These are phyloP conservation scores for Anolis apletophallus DNA, from an alignment of 2,797 vertebrate genomes.

Conservation along the genomic window DNA sequence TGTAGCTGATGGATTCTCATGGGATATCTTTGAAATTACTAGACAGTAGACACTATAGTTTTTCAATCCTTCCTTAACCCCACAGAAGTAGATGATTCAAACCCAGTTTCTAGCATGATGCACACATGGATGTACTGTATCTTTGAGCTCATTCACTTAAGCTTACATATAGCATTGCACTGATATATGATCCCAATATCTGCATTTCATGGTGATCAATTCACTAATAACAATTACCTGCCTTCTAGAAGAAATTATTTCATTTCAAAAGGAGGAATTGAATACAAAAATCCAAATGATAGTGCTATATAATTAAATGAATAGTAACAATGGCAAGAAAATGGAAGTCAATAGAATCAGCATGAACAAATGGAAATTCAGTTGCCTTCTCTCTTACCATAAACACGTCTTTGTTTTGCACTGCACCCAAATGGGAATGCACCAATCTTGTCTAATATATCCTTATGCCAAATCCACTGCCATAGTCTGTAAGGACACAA, in stretches of 20 bases:
- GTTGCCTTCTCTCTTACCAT: no score
- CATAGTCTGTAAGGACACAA: neutral
- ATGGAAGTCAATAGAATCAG: neutral
- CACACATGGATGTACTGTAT: neutral
- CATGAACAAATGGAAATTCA: neutral
- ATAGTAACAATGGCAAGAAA: no score
- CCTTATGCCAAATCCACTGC: neutral
- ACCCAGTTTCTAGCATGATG: neutral
- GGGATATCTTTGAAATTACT: constrained; percentile 3
- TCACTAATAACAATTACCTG: neutral
- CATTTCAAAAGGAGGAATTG: neutral
- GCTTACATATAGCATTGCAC: neutral
- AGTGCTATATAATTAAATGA: no score
- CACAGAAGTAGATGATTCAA: neutral
- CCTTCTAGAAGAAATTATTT: neutral
- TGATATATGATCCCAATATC: neutral
- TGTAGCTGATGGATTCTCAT: neutral
- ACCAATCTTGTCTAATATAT: neutral
- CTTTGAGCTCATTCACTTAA: neutral
- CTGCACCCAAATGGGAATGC: neutral
- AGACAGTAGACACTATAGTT: neutral
- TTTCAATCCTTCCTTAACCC: neutral
- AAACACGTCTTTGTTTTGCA: neutral
- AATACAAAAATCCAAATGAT: neutral
- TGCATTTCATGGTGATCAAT: neutral